Evolutionary conservation across 53 echinoderm and acorn worm species (phyloP), one percentile per base, ranked within the genome.

Genomic region (Mesocentrotus franciscanus): DNA sequence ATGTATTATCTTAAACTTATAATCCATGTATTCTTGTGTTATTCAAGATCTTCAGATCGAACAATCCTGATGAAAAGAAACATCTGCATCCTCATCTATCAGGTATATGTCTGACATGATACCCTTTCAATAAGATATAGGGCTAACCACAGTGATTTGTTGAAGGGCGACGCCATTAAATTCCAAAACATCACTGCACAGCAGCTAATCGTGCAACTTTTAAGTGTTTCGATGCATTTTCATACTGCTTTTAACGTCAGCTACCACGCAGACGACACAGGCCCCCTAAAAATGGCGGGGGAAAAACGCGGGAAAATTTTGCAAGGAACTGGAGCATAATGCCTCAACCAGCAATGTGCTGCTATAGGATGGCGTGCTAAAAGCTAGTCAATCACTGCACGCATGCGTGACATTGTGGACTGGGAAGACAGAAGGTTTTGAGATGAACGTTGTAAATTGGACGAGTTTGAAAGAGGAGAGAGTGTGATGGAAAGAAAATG

Each of bases 121-220:
- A 74, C 14, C 74, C 32, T 7, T 30, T 30, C 2, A 30, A 11
- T 12, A 30, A 13, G 4, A 39, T 81, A 1, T 33, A 18, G 1
- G 33, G 17, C 20, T 39, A 36, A 20, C 42, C 36, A 17, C 81
- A 36, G 1, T 20, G 8, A 17, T 81, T 81, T 42, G 17, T 8
- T 39, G 81, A 39, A 81, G 42, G 42, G 14, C 81, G 14, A 20
- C 22, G 5, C 81, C 81, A 81, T 81, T 81, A 36, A 81, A 81
- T 81, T 81, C 81, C 81, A 22, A 39, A 79, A 81, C 42, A 39
- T 81, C 81, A 81, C 81, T 81, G 81, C 36, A 81, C 42, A 81
- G 42, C 42, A 81, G 42, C 42, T 81, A 42, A 81, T 81, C 81
- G 81, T 81, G 36, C 18, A 81, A 39, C 36, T 81, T 81, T 36